These are phyloP conservation scores for Hybos culiciformis DNA, from an alignment of 2,888 invertebrate genomes.

Conservation along the genomic window DNA sequence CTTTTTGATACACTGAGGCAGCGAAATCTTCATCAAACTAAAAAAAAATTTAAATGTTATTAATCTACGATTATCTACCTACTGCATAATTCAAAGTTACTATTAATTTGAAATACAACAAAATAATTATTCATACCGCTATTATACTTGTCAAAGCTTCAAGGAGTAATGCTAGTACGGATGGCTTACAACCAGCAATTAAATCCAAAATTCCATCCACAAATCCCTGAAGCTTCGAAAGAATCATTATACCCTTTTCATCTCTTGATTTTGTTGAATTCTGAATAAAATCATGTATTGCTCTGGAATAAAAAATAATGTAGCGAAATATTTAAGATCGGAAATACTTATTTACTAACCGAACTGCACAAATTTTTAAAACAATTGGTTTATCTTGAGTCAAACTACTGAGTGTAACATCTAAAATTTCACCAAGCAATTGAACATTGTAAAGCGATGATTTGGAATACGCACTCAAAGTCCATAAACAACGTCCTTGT, in stretches of 20 bases:
- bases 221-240: constrained; percentile 40
- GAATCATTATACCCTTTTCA: constrained; percentile 31
- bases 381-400: constrained; percentile 29
- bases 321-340: not conserved
- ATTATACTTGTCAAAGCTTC: constrained; percentile 41
- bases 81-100: not conserved
- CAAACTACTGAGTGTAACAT: constrained; percentile 27
- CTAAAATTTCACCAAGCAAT: constrained; percentile 30
- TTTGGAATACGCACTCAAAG: constrained; percentile 31
- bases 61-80: too few relatives aligned
- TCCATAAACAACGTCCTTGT: constrained; percentile 32
- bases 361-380: constrained; percentile 30
- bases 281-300: constrained; percentile 33
- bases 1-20: constrained; percentile 44
- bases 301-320: constrained; percentile 15
- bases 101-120: not conserved
- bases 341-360: constrained; percentile 16
- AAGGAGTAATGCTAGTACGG: constrained; percentile 39
- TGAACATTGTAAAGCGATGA: constrained; percentile 31
- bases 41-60: constrained; percentile 14
- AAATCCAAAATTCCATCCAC: constrained; percentile 38
- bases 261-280: constrained; percentile 37
- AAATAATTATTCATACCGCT: constrained; percentile 28
- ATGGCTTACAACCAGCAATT: constrained; percentile 38
- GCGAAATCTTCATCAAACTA: constrained; percentile 51